These are phyloP conservation scores for Onychostoma macrolepis DNA, from an alignment of 2,113 vertebrate species.

Conservation along the genomic window DNA sequence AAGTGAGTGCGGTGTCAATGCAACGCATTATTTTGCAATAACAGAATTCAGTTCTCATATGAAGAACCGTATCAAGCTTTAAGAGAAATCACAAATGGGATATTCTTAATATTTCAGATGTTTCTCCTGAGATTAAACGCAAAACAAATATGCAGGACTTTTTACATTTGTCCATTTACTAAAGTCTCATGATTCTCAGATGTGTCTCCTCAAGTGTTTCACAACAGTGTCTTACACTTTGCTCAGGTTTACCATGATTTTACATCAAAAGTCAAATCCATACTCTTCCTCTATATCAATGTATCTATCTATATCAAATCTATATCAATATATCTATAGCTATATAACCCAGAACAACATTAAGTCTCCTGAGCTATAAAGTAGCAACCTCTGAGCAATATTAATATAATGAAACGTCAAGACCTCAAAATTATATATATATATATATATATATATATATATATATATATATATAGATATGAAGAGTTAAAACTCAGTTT, in stretches of 20 bases:
- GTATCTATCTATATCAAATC: not conserved
- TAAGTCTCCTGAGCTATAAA: not conserved
- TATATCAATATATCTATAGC: not conserved
- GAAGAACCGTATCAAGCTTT: not conserved
- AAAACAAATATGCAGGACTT: not conserved
- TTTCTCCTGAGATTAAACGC: not conserved
- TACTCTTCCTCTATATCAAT: not conserved
- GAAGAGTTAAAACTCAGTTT: too few species aligned
- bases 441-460: not conserved
- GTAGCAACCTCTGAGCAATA: not conserved
- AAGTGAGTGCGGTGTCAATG: not conserved
- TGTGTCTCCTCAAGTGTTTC: not conserved
- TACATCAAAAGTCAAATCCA: not conserved
- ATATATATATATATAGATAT: too few species aligned
- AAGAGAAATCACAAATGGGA: too few species aligned
- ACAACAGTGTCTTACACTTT: not conserved
- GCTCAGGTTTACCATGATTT: not conserved
- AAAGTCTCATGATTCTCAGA: not conserved
- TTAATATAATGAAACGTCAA: too few species aligned
- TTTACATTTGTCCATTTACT: not conserved
- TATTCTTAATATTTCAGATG: not conserved
- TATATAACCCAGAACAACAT: not conserved
- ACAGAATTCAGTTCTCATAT: not conserved
- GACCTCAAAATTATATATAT: too few species aligned
- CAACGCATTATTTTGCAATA: not conserved